phyloP scores from a whole-genome alignment of 2,888 invertebrate species.

The Zygaena filipendulae region DNA sequence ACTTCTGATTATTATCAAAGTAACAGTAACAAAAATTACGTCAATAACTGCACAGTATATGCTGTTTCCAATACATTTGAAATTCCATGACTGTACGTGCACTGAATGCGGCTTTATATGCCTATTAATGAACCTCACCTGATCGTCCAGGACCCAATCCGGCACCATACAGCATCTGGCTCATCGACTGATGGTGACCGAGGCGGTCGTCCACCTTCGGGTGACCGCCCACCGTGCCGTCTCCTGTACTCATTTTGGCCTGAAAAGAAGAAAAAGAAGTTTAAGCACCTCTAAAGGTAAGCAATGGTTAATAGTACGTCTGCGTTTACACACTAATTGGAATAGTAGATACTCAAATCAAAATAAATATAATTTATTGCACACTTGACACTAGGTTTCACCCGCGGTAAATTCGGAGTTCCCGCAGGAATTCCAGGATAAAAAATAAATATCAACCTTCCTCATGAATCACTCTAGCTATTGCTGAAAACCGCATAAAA shows the following conservation, averaged over 20 bases:
- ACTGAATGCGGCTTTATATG: background rate
- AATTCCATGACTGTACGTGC: background rate
- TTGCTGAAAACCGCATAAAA: too few species aligned
- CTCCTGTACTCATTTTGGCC: conserved; percentile 72
- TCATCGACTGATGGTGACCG: conserved; percentile 63
- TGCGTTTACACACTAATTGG: background rate
- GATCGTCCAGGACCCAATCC: conserved; percentile 60
- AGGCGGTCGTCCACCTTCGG: conserved; percentile 59
- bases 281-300: conserved; percentile 3
- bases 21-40: background rate
- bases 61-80: too few species aligned
- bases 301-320: background rate
- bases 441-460: too few species aligned
- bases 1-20: background rate
- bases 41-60: background rate
- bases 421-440: too few species aligned
- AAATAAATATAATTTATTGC: too few species aligned
- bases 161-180: conserved; percentile 64
- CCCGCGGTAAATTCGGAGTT: too few species aligned
- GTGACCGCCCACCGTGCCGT: conserved; percentile 58
- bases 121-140: conserved; percentile 26
- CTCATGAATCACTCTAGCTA: too few species aligned
- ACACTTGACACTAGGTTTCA: too few species aligned
- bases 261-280: conserved; percentile 34
- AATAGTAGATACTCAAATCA: background rate